Evolutionary conservation across 1,140 invertebrate genomes (phyloP).

Genomic region (Cyclina sinensis): DNA sequence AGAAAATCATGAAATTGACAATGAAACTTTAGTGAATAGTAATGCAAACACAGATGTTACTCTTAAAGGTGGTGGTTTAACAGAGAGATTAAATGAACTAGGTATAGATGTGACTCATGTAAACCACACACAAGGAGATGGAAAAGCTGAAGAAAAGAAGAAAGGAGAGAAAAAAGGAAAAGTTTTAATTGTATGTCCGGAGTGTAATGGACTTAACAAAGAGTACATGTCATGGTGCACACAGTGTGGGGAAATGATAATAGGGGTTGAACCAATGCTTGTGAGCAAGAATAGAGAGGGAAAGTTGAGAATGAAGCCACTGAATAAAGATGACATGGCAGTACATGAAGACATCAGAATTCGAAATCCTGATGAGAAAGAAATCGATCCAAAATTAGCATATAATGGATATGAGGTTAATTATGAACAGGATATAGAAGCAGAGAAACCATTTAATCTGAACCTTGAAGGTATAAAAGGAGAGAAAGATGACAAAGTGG

Average conservation of each 20-base stretch:
- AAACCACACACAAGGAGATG: constrained; percentile 47
- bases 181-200: constrained; percentile 79
- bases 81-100: constrained; percentile 78
- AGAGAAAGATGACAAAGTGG: constrained; percentile 27
- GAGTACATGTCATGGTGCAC: constrained; percentile 83
- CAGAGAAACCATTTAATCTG: constrained; percentile 49
- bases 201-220: constrained; percentile 81
- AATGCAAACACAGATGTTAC: constrained; percentile 71
- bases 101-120: constrained; percentile 72
- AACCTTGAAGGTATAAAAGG: constrained; percentile 44
- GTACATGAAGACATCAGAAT: constrained; percentile 4
- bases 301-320: constrained; percentile 50
- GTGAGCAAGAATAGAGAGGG: constrained; percentile 70
- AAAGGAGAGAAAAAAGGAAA: constrained; percentile 66
- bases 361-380: neutral
- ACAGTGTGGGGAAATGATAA: constrained; percentile 83
- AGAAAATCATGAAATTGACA: constrained; percentile 49
- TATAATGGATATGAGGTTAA: neutral
- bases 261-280: constrained; percentile 78
- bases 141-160: constrained; percentile 48
- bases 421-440: constrained; percentile 37
- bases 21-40: constrained; percentile 70
- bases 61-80: constrained; percentile 80
- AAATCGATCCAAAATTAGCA: neutral
- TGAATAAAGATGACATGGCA: constrained; percentile 12